Evolutionary conservation across 1,140 invertebrate species (phyloP), one percentile per base, ranked within the genome.

Genomic region (Drosophila punjabiensis): DNA sequence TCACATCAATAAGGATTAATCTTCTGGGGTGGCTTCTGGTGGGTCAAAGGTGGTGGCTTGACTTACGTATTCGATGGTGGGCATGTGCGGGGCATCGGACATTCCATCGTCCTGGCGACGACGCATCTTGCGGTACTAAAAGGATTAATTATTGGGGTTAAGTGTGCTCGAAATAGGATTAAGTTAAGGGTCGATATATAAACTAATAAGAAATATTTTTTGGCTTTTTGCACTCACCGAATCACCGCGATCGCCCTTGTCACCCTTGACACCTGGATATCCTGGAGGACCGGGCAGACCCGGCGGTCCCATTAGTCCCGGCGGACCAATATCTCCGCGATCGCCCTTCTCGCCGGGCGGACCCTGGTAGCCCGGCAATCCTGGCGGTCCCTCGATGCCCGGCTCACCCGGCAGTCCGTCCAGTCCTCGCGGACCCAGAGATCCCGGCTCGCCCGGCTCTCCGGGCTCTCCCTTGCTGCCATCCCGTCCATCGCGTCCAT

Each of bases 51-150:
- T n/a, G 11, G 48, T 13, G 53, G 79, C 53, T 56, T 37, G 14
- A 35, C 92, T 93, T 85, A 93, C 92, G 58, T 93, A 93, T 93
- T 93, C 92, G 79, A 93, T 92, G 24, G 92, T 85, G 52, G 91
- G 86, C 84, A 92, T 92, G 55, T 93, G 92, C 39, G 92, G 93
- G 16, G 92, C 91, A 85, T 93, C 93, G 4, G 92, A 66, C 93
- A 93, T 93, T 63, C 93, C 92, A 47, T 93, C 92, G 61, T 93
- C 96, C 96, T 98, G 97, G 94, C 97, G 95, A 94, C 97, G 94
- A 93, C 97, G 95, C 91, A 98, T 95, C 93, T 98, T 98, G 95
- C 97, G 97, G 95, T 97, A 97, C 96, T 98, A 97, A 96, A 98
- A 95, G 82, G 73, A 70, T 2, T 50, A 71, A 20, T n/a, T 2